phyloP scores from a whole-genome alignment of 1,140 invertebrate genomes.

The Vanessa tameamea region DNA sequence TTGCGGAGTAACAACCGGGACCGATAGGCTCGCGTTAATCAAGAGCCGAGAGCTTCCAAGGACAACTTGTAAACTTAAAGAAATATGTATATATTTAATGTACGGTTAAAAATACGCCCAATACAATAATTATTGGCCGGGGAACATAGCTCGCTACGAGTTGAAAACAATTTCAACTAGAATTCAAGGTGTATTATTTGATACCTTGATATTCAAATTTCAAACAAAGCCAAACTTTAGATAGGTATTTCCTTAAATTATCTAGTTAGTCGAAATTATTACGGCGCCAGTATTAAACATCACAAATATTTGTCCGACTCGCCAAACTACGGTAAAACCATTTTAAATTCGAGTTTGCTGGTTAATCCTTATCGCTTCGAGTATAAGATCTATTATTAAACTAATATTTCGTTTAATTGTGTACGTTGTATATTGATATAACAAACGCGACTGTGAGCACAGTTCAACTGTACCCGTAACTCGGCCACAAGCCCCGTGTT shows the following conservation, averaged over 20 bases:
- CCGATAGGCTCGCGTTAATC: too few species aligned
- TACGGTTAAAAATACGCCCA: too few species aligned
- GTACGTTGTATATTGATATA: constrained; percentile 18
- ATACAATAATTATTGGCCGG: too few species aligned
- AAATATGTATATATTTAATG: too few species aligned
- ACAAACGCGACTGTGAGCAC: constrained; percentile 24
- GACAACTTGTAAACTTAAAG: too few species aligned
- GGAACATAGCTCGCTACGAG: too few species aligned
- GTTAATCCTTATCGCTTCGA: background rate
- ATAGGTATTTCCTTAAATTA: constrained; percentile 14
- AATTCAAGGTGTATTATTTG: background rate
- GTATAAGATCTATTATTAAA: constrained; percentile 8
- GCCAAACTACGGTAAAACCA: constrained; percentile 3
- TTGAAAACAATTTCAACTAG: too few species aligned
- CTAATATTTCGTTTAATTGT: background rate
- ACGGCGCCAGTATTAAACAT: constrained; percentile 29
- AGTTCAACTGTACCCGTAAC: constrained; percentile 6
- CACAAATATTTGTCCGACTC: constrained; percentile 10
- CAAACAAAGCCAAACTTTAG: constrained; percentile 10
- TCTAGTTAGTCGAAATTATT: constrained; percentile 20
- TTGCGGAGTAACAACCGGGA: too few species aligned
- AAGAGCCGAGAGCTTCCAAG: too few species aligned
- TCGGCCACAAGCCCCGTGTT: constrained; percentile 19
- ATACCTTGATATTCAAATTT: background rate
- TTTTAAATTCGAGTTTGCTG: background rate